Percentiles rank a stretch among this genome's conserved stretches.
These are phyloP conservation scores for Oncorhynchus kisutch DNA, from an alignment of 2,113 vertebrate species.

Conservation along the genomic window DNA sequence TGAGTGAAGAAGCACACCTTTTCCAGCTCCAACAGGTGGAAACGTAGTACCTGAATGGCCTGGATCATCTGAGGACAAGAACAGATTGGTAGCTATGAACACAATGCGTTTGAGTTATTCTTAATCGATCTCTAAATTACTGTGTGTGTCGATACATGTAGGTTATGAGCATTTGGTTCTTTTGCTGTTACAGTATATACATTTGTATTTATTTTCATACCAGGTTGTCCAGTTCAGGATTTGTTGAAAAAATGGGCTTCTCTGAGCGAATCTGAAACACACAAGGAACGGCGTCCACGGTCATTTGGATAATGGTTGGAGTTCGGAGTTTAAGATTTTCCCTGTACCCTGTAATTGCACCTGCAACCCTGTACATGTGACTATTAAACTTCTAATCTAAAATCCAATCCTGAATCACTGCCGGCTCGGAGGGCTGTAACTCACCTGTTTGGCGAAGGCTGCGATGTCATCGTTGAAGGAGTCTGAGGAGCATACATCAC, in stretches of 20 bases:
- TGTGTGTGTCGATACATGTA: too few relatives aligned
- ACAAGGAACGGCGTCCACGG: neutral
- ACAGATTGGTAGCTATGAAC: neutral
- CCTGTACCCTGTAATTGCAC: too few relatives aligned
- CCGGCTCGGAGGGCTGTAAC: neutral
- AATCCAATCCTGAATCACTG: too few relatives aligned
- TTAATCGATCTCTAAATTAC: too few relatives aligned
- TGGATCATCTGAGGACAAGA: conserved; percentile 83
- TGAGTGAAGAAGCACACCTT: conserved; percentile 65
- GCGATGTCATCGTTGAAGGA: conserved; percentile 92
- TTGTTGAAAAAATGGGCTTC: conserved; percentile 89
- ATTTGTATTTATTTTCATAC: conserved; percentile 62
- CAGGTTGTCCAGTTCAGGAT: conserved; percentile 91
- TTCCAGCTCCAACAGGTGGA: conserved; percentile 86
- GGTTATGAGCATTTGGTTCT: too few relatives aligned
- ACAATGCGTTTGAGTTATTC: too few relatives aligned
- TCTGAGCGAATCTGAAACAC: conserved; percentile 83
- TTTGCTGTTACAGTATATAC: too few relatives aligned
- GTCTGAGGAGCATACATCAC: conserved; percentile 89
- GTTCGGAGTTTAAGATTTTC: too few relatives aligned
- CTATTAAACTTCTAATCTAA: too few relatives aligned
- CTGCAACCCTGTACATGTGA: too few relatives aligned
- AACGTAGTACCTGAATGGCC: conserved; percentile 88
- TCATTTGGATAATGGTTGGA: neutral
- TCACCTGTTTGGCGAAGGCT: conserved; percentile 88